A percentile compares a stretch with the other conserved stretches of the same genome.
Evolutionary conservation across 2,888 invertebrate genomes (phyloP).

Genomic region (Harpalus rubripes): DNA sequence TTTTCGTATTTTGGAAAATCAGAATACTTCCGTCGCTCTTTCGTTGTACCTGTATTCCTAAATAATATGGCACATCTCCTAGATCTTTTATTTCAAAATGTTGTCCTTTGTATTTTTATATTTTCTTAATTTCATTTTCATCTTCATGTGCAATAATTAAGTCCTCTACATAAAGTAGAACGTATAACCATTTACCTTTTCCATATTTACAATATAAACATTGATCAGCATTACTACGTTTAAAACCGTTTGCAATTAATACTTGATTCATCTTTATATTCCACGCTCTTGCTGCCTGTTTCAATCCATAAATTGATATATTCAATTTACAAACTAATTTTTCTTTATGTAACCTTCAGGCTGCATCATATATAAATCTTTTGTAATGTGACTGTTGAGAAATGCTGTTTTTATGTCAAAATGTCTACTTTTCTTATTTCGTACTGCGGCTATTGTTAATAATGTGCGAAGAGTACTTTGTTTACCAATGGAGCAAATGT

Average conservation of each 20-base stretch:
- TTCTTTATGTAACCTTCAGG: conserved; percentile 68
- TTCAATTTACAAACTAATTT: conserved; percentile 68
- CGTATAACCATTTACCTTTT: neutral
- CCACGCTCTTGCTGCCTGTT: conserved; percentile 71
- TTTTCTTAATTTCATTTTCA: neutral
- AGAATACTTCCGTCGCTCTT: neutral
- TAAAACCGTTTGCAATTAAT: conserved; percentile 66
- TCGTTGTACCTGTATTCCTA: neutral
- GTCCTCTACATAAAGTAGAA: neutral
- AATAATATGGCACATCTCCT: neutral
- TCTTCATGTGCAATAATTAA: neutral
- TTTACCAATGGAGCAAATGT: conserved; percentile 72
- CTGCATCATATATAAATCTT: conserved; percentile 69
- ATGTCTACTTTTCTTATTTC: conserved; percentile 68
- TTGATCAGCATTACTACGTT: conserved; percentile 69
- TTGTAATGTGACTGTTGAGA: conserved; percentile 69
- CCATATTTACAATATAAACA: conserved; percentile 68
- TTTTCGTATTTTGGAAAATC: neutral
- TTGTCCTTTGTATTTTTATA: neutral
- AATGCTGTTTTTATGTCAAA: conserved; percentile 71
- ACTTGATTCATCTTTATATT: conserved; percentile 68
- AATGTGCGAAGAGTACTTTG: conserved; percentile 27
- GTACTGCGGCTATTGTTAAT: conserved; percentile 72
- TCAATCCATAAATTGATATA: conserved; percentile 71
- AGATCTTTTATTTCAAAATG: conserved; percentile 2